A percentile compares a stretch with the other conserved stretches of the same genome.
Evolutionary conservation across 2,113 vertebrate species (phyloP).

Genomic region (Antechinus flavipes): DNA sequence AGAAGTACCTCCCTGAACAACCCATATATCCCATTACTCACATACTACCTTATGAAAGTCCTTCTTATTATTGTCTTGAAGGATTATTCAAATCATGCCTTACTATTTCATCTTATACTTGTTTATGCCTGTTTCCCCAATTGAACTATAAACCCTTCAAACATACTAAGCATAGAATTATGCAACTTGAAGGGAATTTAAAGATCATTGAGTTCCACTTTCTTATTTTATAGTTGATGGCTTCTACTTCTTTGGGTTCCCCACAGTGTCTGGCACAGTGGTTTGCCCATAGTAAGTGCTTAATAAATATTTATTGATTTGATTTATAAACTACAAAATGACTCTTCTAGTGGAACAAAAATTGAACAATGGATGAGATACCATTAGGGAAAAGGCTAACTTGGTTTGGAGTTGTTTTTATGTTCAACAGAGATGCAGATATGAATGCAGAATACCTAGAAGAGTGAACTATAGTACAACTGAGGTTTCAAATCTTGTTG

Average conservation of each 20-base stretch:
- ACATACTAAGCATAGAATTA: background rate
- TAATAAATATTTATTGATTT: background rate
- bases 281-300: background rate
- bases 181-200: background rate
- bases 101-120: slow-evolving; percentile 55
- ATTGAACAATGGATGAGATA: background rate
- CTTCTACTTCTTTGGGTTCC: background rate
- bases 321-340: background rate
- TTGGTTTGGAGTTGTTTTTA: slow-evolving; percentile 17
- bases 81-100: slow-evolving; percentile 40
- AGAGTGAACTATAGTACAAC: background rate
- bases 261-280: background rate
- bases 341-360: background rate
- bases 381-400: background rate
- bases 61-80: slow-evolving; percentile 40
- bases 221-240: background rate
- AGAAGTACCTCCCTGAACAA: no score
- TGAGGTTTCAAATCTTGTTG: background rate
- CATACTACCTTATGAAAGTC: slow-evolving; percentile 26
- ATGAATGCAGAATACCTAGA: background rate
- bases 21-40: background rate
- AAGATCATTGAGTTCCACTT: background rate
- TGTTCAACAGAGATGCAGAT: background rate
- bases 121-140: background rate
- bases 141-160: background rate